Conservation (phyloP, 2,888 invertebrate species). For the Drosophila borborema region DNA sequence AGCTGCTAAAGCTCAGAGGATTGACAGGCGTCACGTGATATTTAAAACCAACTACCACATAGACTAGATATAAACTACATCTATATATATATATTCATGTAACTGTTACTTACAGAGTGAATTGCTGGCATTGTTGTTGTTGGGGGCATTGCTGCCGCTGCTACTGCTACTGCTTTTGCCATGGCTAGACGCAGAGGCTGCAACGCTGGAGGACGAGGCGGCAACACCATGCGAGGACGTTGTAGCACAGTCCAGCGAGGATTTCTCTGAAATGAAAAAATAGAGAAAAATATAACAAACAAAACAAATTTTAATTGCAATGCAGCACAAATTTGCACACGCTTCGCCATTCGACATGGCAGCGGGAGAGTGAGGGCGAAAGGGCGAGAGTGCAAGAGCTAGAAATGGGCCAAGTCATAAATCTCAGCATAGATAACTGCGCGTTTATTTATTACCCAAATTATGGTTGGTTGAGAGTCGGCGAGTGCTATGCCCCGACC, state of each 20-base stretch:
- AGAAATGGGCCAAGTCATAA: conserved; percentile 61
- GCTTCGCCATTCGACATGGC: conserved; percentile 63
- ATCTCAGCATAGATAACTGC: conserved; percentile 79
- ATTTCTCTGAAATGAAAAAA: conserved; percentile 78
- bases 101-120: conserved; percentile 73
- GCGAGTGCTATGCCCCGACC: conserved; percentile 18
- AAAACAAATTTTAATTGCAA: conserved; percentile 65
- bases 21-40: conserved; percentile 12
- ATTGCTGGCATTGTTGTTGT: conserved; percentile 59
- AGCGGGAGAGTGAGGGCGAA: background rate
- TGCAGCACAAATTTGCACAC: conserved; percentile 76
- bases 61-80: background rate
- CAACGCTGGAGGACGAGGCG: conserved; percentile 53
- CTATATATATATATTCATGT: background rate
- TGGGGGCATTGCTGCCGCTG: conserved; percentile 66
- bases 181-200: conserved; percentile 52
- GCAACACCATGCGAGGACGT: conserved; percentile 74
- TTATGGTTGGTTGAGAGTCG: conserved; percentile 60
- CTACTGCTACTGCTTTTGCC: conserved; percentile 82
- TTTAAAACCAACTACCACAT: background rate
- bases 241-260: conserved; percentile 80
- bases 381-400: conserved; percentile 1
- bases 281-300: conserved; percentile 36
- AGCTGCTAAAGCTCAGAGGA: conserved; percentile 66
- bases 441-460: conserved; percentile 75